These are phyloP conservation scores for Lasioglossum morio DNA, from an alignment of 2,888 invertebrate species.

Conservation along the genomic window DNA sequence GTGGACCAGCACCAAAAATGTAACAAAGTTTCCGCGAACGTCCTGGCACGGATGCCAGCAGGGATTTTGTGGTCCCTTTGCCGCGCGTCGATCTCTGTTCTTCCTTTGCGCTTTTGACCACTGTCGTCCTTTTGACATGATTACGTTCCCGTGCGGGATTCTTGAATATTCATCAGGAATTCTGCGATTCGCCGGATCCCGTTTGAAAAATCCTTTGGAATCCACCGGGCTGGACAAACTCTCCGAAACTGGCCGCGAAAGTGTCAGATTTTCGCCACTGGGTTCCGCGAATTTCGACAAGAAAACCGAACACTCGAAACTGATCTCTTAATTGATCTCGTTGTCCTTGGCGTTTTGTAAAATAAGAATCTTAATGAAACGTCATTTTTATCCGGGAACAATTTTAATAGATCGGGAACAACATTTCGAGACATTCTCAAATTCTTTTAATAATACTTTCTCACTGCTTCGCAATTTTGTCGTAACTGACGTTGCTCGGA, in stretches of 20 bases:
- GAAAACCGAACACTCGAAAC: neutral
- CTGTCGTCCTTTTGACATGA: constrained; percentile 40
- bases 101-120: constrained; percentile 60
- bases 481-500: too few species aligned
- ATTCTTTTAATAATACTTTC: too few species aligned
- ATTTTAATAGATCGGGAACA: too few species aligned
- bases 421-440: too few species aligned
- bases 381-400: fast-evolving
- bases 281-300: neutral
- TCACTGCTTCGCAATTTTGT: too few species aligned
- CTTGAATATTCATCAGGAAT: constrained; percentile 50
- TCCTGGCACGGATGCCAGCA: constrained; percentile 72
- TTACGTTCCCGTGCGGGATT: constrained; percentile 36
- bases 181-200: constrained; percentile 19
- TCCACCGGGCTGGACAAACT: neutral
- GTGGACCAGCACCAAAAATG: constrained; percentile 81
- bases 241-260: too few species aligned
- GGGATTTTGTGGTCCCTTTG: constrained; percentile 83
- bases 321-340: neutral
- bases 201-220: constrained; percentile 27
- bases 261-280: neutral
- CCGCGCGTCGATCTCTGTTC: constrained; percentile 74
- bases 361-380: too few species aligned
- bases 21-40: constrained; percentile 81
- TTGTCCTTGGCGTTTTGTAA: neutral